Evolutionary conservation across 2,888 invertebrate genomes (phyloP).

Genomic region (Machimus atricapillus): DNA sequence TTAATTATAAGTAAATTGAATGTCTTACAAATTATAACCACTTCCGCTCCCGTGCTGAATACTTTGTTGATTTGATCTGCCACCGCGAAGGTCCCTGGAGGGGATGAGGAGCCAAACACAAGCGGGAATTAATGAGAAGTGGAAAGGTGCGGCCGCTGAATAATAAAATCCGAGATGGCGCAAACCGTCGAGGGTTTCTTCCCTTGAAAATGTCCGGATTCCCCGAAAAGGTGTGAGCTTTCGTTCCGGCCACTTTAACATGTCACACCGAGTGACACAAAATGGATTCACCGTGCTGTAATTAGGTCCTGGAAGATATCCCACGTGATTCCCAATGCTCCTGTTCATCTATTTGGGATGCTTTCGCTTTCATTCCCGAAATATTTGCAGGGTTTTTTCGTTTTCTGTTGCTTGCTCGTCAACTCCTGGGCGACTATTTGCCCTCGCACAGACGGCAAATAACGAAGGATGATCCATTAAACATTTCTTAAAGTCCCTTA

Average conservation of each 20-base stretch:
- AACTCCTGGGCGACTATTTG: neutral
- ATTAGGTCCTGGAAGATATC: neutral
- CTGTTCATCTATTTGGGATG: neutral
- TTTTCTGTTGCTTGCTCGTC: neutral
- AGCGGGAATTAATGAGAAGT: neutral
- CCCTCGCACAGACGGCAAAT: neutral
- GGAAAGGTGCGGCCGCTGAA: neutral
- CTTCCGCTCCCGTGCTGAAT: neutral
- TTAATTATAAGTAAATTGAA: neutral
- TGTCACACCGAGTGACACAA: neutral
- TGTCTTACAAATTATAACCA: neutral
- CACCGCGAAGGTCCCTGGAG: neutral
- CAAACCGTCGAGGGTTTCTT: neutral
- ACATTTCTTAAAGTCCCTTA: neutral
- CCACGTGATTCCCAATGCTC: neutral
- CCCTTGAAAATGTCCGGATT: neutral
- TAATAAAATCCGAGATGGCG: neutral
- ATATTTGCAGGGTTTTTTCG: neutral
- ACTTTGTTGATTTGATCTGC: neutral
- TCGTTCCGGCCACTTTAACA: neutral
- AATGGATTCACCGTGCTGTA: neutral
- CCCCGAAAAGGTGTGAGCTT: neutral
- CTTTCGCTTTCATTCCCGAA: neutral
- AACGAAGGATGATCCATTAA: neutral
- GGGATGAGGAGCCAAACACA: neutral